These are phyloP conservation scores for Pica pica DNA, from an alignment of 2,113 vertebrate genomes.

Conservation along the genomic window DNA sequence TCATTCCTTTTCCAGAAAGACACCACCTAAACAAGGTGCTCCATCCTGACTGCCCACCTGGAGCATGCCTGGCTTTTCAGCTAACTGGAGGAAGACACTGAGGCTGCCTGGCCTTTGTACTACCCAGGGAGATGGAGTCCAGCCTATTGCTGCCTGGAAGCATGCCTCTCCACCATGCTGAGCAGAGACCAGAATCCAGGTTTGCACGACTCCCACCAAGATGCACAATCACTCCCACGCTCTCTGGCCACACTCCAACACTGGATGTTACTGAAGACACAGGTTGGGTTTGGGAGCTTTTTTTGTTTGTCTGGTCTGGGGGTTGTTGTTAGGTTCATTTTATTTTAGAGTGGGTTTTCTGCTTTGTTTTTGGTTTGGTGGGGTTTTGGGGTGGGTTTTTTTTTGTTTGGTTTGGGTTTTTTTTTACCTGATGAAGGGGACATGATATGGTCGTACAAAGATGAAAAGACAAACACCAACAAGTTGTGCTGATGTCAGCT, in stretches of 20 bases:
- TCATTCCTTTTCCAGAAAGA: neutral
- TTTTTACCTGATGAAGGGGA: constrained; percentile 78
- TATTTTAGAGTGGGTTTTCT: neutral
- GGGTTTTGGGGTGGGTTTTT: no score
- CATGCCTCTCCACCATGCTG: no score
- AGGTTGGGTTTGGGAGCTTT: neutral
- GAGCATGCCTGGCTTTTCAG: neutral
- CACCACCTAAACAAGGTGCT: neutral
- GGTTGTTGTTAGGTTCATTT: neutral
- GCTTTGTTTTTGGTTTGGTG: neutral
- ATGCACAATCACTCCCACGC: neutral
- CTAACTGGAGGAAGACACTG: neutral
- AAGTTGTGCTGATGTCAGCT: constrained; percentile 78
- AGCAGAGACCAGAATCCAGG: neutral
- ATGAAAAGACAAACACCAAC: constrained; percentile 83
- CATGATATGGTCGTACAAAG: constrained; percentile 78
- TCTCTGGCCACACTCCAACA: neutral
- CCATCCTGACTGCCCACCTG: neutral
- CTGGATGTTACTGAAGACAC: neutral
- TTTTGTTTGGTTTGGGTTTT: neutral
- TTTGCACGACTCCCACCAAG: neutral
- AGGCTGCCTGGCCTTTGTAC: neutral
- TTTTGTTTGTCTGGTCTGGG: neutral
- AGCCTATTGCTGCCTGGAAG: neutral
- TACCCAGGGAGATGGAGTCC: neutral